Percentiles rank a stretch among this genome's conserved stretches.
Evolutionary conservation across 37 sponge, comb jelly and placozoan genomes (phyloP).

Genomic region (Spongilla lacustris): DNA sequence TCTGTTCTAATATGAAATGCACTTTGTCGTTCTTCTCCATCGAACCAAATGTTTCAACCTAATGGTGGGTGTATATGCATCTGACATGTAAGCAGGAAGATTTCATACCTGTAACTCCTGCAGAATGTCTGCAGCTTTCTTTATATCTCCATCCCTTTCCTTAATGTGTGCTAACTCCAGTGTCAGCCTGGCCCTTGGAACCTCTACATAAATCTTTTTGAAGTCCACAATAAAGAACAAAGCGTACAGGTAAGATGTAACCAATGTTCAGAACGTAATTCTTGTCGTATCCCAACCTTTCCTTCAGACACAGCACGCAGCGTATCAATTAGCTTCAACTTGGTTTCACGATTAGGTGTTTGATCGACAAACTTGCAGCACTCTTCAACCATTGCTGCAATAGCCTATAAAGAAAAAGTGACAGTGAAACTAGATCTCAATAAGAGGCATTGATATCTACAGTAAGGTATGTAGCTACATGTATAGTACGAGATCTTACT

Average conservation of each 20-base stretch:
- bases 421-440: too few species aligned
- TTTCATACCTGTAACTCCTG: conserved; percentile 90
- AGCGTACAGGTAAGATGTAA: neutral
- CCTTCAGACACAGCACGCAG: conserved; percentile 94
- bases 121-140: conserved; percentile 82
- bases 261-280: neutral
- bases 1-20: conserved; percentile 94
- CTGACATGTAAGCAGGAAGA: neutral
- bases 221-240: neutral
- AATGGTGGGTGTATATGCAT: neutral
- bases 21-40: conserved; percentile 97
- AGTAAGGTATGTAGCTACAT: too few species aligned
- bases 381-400: conserved; percentile 93
- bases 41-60: conserved; percentile 99
- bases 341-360: conserved; percentile 80
- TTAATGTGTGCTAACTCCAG: conserved; percentile 87
- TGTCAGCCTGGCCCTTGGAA: conserved; percentile 94
- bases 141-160: conserved; percentile 83
- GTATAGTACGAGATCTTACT: too few species aligned
- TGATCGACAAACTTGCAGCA: conserved; percentile 88
- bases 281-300: conserved; percentile 59
- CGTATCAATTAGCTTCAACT: conserved; percentile 89
- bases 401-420: conserved; percentile 59
- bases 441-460: too few species aligned
- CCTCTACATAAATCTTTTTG: conserved; percentile 99